Percentiles rank a stretch among this genome's conserved stretches.
Conservation (phyloP, 2,113 vertebrate genomes). For the Lipotes vexillifer region DNA sequence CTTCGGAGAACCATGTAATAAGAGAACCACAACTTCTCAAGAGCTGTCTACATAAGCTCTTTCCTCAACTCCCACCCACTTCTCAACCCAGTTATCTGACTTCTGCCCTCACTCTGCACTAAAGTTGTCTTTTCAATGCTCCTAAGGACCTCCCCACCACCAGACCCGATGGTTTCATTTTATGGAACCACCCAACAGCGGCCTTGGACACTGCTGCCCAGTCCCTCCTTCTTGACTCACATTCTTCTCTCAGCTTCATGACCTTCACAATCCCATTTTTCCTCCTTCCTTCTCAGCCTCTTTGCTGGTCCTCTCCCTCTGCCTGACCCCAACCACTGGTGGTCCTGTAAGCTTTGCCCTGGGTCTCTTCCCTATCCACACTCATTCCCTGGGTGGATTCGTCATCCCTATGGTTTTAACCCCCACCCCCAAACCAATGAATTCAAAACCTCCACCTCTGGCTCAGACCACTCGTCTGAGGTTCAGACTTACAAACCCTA, state of each 20-base stretch:
- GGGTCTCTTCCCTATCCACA: background rate
- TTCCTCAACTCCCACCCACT: background rate
- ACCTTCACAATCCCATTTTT: background rate
- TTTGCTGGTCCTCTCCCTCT: background rate
- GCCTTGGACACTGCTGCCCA: background rate
- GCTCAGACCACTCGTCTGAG: background rate
- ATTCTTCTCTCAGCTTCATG: too few relatives aligned
- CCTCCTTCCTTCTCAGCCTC: background rate
- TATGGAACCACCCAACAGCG: background rate
- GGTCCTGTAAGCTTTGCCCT: background rate
- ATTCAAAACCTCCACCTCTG: background rate
- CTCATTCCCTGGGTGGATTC: background rate
- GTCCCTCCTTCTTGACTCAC: background rate
- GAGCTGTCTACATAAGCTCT: background rate
- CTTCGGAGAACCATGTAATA: background rate
- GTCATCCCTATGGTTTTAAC: background rate
- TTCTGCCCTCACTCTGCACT: background rate
- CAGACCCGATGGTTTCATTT: background rate
- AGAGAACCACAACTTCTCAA: background rate
- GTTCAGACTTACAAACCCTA: background rate
- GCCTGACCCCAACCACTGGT: fast-evolving
- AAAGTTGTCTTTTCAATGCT: background rate
- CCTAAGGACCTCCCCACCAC: background rate
- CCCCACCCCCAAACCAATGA: background rate
- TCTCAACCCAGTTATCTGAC: background rate